Conservation (phyloP, 2,888 invertebrate genomes). For the Clanis bilineata region DNA sequence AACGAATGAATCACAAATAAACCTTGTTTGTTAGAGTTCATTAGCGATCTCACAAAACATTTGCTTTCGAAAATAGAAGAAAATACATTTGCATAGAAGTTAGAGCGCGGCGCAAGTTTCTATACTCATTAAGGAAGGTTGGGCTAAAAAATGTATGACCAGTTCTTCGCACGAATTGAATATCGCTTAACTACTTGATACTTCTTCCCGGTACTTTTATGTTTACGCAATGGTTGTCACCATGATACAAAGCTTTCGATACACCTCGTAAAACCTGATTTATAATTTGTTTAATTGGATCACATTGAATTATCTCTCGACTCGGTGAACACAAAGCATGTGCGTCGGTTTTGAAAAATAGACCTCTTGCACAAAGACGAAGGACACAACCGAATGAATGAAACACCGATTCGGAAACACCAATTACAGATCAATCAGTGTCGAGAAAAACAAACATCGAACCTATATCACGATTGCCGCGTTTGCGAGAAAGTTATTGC, state of each 20-base stretch:
- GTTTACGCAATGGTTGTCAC: conserved; percentile 4
- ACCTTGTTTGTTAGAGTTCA: conserved; percentile 39
- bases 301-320: not conserved
- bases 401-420: not conserved
- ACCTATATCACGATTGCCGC: conserved; percentile 36
- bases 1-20: conserved; percentile 40
- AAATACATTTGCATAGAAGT: conserved; percentile 71
- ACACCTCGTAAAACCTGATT: not conserved
- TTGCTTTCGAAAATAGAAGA: conserved; percentile 69
- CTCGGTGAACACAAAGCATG: not conserved
- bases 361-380: conserved; percentile 8
- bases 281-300: conserved; percentile 4
- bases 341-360: conserved; percentile 12
- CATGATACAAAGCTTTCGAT: not conserved
- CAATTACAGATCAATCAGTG: conserved; percentile 16
- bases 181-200: not conserved
- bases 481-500: conserved; percentile 47
- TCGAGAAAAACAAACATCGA: conserved; percentile 35
- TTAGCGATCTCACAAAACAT: conserved; percentile 51
- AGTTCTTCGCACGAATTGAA: conserved; percentile 1
- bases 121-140: conserved; percentile 72
- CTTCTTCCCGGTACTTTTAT: conserved; percentile 1
- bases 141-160: conserved; percentile 33
- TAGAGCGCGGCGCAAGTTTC: conserved; percentile 58
- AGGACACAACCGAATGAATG: conserved; percentile 3